phyloP scores from a whole-genome alignment of 2,888 invertebrate species.

The Mongoloraphidia duomilia region DNA sequence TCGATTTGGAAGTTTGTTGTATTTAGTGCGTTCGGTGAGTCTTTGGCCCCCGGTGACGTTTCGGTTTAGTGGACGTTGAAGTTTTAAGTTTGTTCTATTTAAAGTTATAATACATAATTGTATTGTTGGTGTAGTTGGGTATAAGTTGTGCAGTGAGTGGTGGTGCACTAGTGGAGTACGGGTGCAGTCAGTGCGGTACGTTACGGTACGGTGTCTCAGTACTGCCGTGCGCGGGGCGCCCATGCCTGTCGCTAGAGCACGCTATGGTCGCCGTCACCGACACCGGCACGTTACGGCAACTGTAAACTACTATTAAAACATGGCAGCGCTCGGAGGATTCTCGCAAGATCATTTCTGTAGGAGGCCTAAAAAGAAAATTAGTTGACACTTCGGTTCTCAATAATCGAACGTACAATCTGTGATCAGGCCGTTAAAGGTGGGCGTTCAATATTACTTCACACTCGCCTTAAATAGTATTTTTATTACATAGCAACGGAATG shows the following conservation, averaged over 20 bases:
- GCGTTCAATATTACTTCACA: conserved; percentile 13
- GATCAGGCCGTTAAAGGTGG: conserved; percentile 28
- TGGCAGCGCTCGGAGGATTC: conserved; percentile 34
- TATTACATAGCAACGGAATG: no score
- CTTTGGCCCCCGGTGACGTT: neutral
- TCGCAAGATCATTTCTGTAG: conserved; percentile 35
- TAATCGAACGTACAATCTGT: no score
- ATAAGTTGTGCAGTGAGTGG: conserved; percentile 8
- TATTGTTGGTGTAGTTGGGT: neutral
- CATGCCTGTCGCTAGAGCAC: conserved; percentile 24
- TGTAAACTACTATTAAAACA: conserved; percentile 26
- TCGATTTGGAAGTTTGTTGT: neutral
- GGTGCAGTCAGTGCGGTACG: conserved; percentile 21
- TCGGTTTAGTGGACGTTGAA: neutral
- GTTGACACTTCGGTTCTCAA: conserved; percentile 24
- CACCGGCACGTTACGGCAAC: conserved; percentile 10
- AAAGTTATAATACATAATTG: neutral
- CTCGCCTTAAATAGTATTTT: no score
- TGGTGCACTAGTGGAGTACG: conserved; percentile 21
- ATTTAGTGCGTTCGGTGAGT: neutral
- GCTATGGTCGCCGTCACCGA: conserved; percentile 22
- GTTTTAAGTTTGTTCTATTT: no score
- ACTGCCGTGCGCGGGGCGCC: conserved; percentile 21
- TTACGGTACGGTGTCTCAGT: conserved; percentile 27
- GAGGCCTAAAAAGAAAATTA: conserved; percentile 38